Evolutionary conservation across 2,113 vertebrate species (phyloP).

Genomic region (Rousettus leschenaultii): DNA sequence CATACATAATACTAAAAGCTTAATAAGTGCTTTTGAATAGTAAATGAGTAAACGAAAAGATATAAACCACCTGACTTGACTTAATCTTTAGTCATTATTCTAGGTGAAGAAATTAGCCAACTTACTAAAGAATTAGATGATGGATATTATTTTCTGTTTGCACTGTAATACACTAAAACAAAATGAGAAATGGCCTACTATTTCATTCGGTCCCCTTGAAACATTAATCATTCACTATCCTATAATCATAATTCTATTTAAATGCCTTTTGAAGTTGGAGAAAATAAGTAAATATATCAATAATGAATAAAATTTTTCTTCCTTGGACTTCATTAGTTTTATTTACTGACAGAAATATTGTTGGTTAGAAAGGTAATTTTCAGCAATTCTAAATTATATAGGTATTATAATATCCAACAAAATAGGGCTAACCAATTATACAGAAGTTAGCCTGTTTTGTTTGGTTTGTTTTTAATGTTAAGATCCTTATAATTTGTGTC

Average conservation of each 20-base stretch:
- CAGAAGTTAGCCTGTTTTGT: not conserved
- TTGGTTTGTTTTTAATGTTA: not conserved
- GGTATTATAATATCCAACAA: not conserved
- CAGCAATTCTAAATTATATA: not conserved
- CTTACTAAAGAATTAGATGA: constrained; percentile 23
- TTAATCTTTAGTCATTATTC: constrained; percentile 13
- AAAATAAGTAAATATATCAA: not conserved
- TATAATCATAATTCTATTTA: not conserved
- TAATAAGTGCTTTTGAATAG: not conserved
- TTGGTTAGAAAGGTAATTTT: constrained; percentile 17
- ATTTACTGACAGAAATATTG: not conserved
- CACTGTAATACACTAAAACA: not conserved
- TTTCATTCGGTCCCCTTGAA: not conserved
- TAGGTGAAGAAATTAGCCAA: not conserved
- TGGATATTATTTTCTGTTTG: constrained; percentile 19
- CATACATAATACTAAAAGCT: not conserved
- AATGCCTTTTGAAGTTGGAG: constrained; percentile 9
- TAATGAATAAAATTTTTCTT: not conserved
- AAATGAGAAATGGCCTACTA: not conserved
- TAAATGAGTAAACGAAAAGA: not conserved
- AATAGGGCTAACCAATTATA: not conserved
- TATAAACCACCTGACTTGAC: not conserved
- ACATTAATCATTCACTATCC: not conserved
- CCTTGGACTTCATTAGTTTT: not conserved
- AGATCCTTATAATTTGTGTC: not conserved